These are phyloP conservation scores for Melieria omissa DNA, from an alignment of 2,888 invertebrate species.

Conservation along the genomic window DNA sequence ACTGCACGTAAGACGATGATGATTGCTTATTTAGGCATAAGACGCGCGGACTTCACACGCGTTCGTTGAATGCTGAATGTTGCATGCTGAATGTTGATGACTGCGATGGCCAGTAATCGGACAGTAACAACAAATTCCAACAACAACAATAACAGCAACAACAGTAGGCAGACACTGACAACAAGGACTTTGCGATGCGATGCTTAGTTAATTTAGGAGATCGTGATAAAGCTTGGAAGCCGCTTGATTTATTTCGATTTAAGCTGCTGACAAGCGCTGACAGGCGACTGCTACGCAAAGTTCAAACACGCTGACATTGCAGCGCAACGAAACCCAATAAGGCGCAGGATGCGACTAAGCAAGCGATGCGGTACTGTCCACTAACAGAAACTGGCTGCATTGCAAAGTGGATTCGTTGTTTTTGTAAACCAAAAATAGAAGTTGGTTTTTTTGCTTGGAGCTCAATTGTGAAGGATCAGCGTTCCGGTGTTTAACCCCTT, in stretches of 20 bases:
- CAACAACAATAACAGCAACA: no score
- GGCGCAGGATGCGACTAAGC: no score
- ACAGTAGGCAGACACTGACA: no score
- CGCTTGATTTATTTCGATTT: slow-evolving; percentile 63
- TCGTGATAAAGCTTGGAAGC: slow-evolving; percentile 66
- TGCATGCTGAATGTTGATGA: not conserved
- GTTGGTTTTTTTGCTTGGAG: no score
- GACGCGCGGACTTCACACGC: slow-evolving; percentile 17
- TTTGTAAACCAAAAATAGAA: no score
- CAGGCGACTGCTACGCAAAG: slow-evolving; percentile 21
- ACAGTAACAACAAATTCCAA: not conserved
- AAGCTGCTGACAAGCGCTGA: slow-evolving; percentile 40
- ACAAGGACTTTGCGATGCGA: no score
- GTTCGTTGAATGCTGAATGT: not conserved
- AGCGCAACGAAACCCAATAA: no score
- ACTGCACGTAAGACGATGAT: slow-evolving; percentile 46
- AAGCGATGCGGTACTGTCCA: no score
- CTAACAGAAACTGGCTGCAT: no score
- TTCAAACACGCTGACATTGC: slow-evolving; percentile 20
- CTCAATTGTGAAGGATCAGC: no score
- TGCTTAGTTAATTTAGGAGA: slow-evolving; percentile 62
- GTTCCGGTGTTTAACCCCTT: no score
- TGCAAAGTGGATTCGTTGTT: no score
- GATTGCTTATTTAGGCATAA: slow-evolving; percentile 62
- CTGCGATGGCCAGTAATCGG: not conserved